Evolutionary conservation across 2,113 vertebrate genomes (phyloP).

Genomic region (Pollachius pollachius): DNA sequence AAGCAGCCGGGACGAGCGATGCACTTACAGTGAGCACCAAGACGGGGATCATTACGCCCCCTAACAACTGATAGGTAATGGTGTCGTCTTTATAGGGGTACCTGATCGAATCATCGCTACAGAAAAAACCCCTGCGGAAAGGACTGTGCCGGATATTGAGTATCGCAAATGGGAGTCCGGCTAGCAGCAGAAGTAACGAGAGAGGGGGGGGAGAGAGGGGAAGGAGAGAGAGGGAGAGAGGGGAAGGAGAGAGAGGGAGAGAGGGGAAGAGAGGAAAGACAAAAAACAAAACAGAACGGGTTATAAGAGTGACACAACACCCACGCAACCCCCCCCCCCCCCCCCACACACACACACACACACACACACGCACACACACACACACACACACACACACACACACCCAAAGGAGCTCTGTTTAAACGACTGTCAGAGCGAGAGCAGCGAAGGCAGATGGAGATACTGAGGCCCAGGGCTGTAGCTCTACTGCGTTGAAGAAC

Average conservation of each 20-base stretch:
- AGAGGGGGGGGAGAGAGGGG: slow-evolving; percentile 75
- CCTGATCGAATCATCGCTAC: slow-evolving; percentile 96
- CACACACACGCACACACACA: neutral
- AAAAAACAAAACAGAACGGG: too few species aligned
- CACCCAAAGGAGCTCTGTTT: too few species aligned
- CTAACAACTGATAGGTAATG: slow-evolving; percentile 95
- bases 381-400: too few species aligned
- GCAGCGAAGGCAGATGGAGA: too few species aligned
- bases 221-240: slow-evolving; percentile 63
- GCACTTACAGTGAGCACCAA: slow-evolving; percentile 92
- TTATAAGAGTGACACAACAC: too few species aligned
- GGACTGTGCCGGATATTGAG: slow-evolving; percentile 84
- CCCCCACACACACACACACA: neutral
- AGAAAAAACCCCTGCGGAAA: slow-evolving; percentile 96
- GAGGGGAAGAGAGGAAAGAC: neutral
- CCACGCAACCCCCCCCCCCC: too few species aligned
- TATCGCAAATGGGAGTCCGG: slow-evolving; percentile 95
- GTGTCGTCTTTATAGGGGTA: slow-evolving; percentile 97
- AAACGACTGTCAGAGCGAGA: too few species aligned
- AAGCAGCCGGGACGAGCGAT: slow-evolving; percentile 63
- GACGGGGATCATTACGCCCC: slow-evolving; percentile 91
- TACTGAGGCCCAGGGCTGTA: too few species aligned
- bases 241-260: neutral
- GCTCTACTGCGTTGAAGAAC: too few species aligned
- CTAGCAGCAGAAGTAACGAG: slow-evolving; percentile 86